phyloP scores from a whole-genome alignment of 2,888 invertebrate genomes.

The Acanthopleura granulata region DNA sequence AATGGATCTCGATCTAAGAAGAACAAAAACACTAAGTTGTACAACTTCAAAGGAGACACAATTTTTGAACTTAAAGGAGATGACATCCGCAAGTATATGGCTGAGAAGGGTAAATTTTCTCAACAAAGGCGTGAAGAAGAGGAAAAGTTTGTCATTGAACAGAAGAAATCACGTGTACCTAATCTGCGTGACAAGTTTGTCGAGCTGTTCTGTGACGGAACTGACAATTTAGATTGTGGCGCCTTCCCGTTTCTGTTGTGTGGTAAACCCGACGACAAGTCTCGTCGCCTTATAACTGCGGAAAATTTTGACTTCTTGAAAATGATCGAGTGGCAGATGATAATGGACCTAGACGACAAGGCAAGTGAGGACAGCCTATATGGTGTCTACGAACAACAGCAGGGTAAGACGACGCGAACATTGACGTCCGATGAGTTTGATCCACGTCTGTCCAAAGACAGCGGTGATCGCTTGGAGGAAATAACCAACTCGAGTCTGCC shows the following conservation, averaged over 20 bases:
- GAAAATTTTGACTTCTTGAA: conserved; percentile 1
- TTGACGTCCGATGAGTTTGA: neutral
- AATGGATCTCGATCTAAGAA: neutral
- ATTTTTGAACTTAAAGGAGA: neutral
- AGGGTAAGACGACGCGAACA: neutral
- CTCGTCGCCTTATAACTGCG: neutral
- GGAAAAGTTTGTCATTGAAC: neutral
- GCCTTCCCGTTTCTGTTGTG: neutral
- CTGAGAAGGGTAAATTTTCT: neutral
- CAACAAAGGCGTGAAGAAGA: neutral
- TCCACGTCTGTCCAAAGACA: neutral
- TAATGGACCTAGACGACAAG: neutral
- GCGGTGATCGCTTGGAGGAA: conserved; percentile 27
- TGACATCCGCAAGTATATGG: neutral
- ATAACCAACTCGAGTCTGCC: conserved; percentile 31
- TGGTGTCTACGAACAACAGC: neutral
- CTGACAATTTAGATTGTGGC: neutral
- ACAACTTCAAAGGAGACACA: neutral
- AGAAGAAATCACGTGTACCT: conserved; percentile 18
- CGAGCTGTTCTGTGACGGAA: neutral
- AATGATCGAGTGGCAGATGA: neutral
- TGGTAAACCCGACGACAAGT: neutral
- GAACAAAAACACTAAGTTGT: neutral
- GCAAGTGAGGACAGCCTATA: neutral
- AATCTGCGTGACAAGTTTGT: neutral